These are phyloP conservation scores for Brenthis hecate DNA, from an alignment of 2,888 invertebrate genomes.

Conservation along the genomic window DNA sequence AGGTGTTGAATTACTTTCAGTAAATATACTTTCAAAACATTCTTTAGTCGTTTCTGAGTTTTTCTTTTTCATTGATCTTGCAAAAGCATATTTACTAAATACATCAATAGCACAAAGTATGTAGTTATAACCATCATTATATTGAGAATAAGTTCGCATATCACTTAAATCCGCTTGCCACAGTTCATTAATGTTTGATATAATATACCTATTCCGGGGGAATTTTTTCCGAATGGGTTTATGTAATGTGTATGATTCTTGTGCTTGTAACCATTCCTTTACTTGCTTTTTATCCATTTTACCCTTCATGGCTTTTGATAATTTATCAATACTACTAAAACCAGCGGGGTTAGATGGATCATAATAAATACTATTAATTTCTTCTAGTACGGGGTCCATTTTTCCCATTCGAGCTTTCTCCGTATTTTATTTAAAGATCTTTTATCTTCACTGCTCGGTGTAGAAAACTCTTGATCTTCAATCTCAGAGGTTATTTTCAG, in stretches of 20 bases:
- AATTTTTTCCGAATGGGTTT: slow-evolving; percentile 6
- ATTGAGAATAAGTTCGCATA: slow-evolving; percentile 34
- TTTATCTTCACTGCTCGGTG: neutral
- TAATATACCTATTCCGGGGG: slow-evolving; percentile 1
- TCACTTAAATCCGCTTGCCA: slow-evolving; percentile 39
- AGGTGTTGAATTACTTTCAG: neutral
- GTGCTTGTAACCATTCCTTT: slow-evolving; percentile 36
- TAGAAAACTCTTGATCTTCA: slow-evolving; percentile 5
- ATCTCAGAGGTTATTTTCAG: neutral
- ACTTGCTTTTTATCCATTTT: slow-evolving; percentile 39
- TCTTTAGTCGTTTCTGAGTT: slow-evolving; percentile 37
- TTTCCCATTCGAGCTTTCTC: slow-evolving; percentile 44
- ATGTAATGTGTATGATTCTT: slow-evolving; percentile 1
- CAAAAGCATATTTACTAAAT: slow-evolving; percentile 41
- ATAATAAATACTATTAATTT: slow-evolving; percentile 44
- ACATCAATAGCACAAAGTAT: slow-evolving; percentile 43
- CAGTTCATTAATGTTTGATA: slow-evolving; percentile 3
- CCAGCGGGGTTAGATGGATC: slow-evolving; percentile 42
- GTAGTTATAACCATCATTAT: slow-evolving; percentile 41
- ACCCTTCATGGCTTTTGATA: slow-evolving; percentile 40
- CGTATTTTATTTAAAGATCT: neutral
- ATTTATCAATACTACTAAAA: slow-evolving; percentile 40
- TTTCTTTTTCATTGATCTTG: slow-evolving; percentile 38
- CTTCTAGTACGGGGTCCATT: slow-evolving; percentile 45
- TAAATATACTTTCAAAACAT: slow-evolving; percentile 9